Conservation (phyloP, 2,113 vertebrate genomes). For the Hipposideros armiger region DNA sequence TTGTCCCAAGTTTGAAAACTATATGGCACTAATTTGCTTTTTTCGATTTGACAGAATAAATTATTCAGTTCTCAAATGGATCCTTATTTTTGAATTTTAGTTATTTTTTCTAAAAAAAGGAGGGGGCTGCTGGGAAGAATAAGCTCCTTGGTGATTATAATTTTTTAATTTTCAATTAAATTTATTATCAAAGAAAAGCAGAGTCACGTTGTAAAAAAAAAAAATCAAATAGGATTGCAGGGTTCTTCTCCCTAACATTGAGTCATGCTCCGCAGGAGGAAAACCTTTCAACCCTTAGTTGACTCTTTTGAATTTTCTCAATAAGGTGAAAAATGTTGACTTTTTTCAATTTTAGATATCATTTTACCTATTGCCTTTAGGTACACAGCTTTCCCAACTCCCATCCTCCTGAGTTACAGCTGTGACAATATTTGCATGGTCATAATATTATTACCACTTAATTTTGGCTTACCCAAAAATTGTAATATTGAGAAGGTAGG, state of each 20-base stretch:
- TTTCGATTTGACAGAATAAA: slow-evolving; percentile 12
- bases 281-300: not conserved
- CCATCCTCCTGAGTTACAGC: not conserved
- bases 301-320: not conserved
- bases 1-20: slow-evolving; percentile 35
- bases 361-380: not conserved
- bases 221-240: not conserved
- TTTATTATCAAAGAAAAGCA: slow-evolving; percentile 10
- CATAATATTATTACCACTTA: not conserved
- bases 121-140: not conserved
- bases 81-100: slow-evolving; percentile 49
- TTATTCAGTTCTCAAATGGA: not conserved
- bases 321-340: not conserved
- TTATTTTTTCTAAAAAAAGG: not conserved
- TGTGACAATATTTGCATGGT: not conserved
- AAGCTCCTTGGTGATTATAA: not conserved
- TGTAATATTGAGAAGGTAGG: not conserved
- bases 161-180: slow-evolving; percentile 34
- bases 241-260: not conserved
- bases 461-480: not conserved
- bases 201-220: not conserved
- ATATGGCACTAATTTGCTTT: not conserved
- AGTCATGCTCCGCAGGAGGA: not conserved
- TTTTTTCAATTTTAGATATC: not conserved
- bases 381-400: not conserved